These are phyloP conservation scores for Nycticryphes semicollaris DNA, from an alignment of 2,113 vertebrate species.

Conservation along the genomic window DNA sequence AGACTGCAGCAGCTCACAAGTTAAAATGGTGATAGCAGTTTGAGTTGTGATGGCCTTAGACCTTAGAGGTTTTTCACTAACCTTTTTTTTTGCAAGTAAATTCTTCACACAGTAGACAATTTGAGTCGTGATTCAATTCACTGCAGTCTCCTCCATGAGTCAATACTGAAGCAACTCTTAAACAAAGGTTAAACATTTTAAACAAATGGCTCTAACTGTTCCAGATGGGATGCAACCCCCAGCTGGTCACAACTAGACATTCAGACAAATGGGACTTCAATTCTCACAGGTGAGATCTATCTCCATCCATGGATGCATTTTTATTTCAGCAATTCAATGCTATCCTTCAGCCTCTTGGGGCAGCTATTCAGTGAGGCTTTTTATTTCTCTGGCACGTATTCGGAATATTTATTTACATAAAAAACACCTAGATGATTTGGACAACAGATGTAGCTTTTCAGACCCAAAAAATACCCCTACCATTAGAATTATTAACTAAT, in stretches of 20 bases:
- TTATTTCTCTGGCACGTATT: neutral
- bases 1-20: neutral
- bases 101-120: neutral
- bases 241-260: neutral
- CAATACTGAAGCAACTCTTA: neutral
- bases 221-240: neutral
- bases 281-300: neutral
- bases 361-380: neutral
- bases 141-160: neutral
- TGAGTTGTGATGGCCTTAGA: neutral
- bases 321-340: neutral
- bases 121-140: neutral
- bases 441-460: neutral
- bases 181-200: constrained; percentile 6
- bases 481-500: neutral
- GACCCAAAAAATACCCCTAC: neutral
- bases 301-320: neutral
- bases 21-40: neutral
- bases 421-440: neutral
- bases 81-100: neutral
- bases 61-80: neutral
- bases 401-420: neutral
- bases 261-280: neutral
- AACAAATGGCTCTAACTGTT: neutral
- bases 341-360: neutral